Base-by-base conservation (phyloP, 2,888 invertebrate genomes). In the Trichogramma evanescens region DNA sequence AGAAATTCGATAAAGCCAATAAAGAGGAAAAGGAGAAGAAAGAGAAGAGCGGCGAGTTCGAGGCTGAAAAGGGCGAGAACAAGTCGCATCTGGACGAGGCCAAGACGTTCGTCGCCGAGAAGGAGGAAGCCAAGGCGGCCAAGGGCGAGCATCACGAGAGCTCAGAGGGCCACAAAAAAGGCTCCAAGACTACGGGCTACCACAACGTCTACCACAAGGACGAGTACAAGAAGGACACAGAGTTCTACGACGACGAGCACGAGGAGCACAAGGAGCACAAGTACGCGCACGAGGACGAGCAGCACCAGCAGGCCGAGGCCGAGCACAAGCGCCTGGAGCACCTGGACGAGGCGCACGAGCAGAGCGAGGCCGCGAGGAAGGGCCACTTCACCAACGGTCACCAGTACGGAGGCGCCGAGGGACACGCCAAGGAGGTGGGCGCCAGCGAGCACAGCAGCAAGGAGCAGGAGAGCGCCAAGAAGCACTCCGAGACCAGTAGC, bases 211-310 rank as follows among this genome's bases (percentile, higher is more conserved):
- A 86, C 76, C 83, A 85, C 77, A 89, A 89, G 80, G 87, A 89
- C 71, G 89, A 89, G 74, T 89, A 83, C 80, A 88, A 89, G 75
- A 89, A 89, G 71, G 86, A 88, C 70, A 88, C 88, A 67, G 85
- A 85, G 69, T 89, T 89, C 79, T 89, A 89, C 73, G 89, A 89
- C 69, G 86, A 87, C 58, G 83, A 84, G 42, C 85, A 88, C 71
- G 82, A 84, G 55, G 83, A 82, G 53, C 88, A 86, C 0, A 82
- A 86, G 71, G 85, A 83, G 71, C 82, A 84, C 63, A 86, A 86
- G 70, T 83, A 87, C 71, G 84, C 82, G 2, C 66, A 55, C 10
- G 58, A 61, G 49, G 79, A 79, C n/a, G 68, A 77, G 41, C 80
- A 81, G 1, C 79, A 79, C 50, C 74, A 78, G 62, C 67, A 80